Conservation (phyloP, 2,888 invertebrate genomes). For the Danaus chrysippus region DNA sequence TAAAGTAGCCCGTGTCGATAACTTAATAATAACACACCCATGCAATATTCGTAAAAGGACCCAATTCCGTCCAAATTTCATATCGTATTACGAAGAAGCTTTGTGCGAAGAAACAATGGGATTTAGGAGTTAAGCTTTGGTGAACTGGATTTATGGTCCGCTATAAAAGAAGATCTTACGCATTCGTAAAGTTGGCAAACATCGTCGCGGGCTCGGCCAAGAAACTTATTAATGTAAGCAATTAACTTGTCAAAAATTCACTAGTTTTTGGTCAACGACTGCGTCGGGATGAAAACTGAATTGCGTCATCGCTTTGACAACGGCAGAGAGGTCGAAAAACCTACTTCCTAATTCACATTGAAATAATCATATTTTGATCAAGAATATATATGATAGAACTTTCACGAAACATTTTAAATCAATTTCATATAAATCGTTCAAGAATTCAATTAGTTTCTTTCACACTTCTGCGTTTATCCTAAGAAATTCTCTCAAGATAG, state of each 20-base stretch:
- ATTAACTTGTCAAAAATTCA: constrained; percentile 38
- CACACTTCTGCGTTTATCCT: background rate
- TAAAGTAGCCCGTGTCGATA: background rate
- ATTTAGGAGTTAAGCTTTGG: constrained; percentile 26
- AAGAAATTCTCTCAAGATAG: background rate
- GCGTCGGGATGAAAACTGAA: background rate
- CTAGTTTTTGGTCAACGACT: constrained; percentile 23
- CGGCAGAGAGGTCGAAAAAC: too few species aligned
- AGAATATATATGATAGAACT: too few species aligned
- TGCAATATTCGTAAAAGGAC: constrained; percentile 20
- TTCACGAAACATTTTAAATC: too few species aligned
- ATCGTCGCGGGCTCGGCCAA: constrained; percentile 29
- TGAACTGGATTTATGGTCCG: constrained; percentile 28
- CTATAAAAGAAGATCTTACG: constrained; percentile 33
- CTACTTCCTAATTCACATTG: too few species aligned
- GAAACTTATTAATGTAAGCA: constrained; percentile 37
- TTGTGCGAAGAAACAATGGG: constrained; percentile 31
- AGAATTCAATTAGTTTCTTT: background rate
- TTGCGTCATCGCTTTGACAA: background rate
- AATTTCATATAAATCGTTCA: too few species aligned
- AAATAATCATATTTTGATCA: too few species aligned
- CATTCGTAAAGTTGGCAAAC: constrained; percentile 35
- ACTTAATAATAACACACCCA: constrained; percentile 9
- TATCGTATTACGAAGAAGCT: constrained; percentile 25
- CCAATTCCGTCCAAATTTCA: constrained; percentile 23